Evolutionary conservation across 1,140 invertebrate species (phyloP).

Genomic region (Phymastichus coffea): DNA sequence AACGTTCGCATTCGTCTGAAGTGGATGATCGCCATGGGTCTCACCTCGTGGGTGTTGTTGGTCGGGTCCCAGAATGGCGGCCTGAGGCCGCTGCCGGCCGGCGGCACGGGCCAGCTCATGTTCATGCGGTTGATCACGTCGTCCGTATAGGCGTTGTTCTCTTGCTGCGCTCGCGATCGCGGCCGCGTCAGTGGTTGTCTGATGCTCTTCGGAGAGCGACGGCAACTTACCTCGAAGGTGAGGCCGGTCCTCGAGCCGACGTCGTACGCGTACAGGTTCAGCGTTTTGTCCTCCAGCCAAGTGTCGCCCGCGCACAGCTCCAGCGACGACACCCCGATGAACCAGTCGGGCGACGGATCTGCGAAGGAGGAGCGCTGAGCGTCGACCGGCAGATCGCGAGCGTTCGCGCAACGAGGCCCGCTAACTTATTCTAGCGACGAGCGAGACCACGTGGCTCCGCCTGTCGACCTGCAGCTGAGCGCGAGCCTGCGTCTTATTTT

Average conservation of each 20-base stretch:
- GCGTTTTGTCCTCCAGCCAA: constrained; percentile 82
- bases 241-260: constrained; percentile 93
- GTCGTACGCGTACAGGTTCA: constrained; percentile 97
- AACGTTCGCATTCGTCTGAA: no score
- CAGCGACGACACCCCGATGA: constrained; percentile 89
- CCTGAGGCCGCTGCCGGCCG: constrained; percentile 63
- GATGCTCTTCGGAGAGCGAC: no score
- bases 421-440: constrained; percentile 86
- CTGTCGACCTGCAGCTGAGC: constrained; percentile 92
- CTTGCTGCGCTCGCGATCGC: neutral
- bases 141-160: no score
- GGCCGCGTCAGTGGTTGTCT: neutral
- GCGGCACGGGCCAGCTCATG: constrained; percentile 73
- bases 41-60: constrained; percentile 71
- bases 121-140: constrained; percentile 83
- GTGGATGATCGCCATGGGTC: constrained; percentile 83
- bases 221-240: constrained; percentile 83
- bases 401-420: no score
- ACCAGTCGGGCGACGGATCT: constrained; percentile 97
- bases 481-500: constrained; percentile 89
- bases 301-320: constrained; percentile 89
- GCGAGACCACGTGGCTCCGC: constrained; percentile 88
- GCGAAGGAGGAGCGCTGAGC: no score
- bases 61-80: constrained; percentile 90
- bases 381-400: no score